These are phyloP conservation scores for Sycobia sp. DNA, from an alignment of 1,140 invertebrate genomes.

Conservation along the genomic window DNA sequence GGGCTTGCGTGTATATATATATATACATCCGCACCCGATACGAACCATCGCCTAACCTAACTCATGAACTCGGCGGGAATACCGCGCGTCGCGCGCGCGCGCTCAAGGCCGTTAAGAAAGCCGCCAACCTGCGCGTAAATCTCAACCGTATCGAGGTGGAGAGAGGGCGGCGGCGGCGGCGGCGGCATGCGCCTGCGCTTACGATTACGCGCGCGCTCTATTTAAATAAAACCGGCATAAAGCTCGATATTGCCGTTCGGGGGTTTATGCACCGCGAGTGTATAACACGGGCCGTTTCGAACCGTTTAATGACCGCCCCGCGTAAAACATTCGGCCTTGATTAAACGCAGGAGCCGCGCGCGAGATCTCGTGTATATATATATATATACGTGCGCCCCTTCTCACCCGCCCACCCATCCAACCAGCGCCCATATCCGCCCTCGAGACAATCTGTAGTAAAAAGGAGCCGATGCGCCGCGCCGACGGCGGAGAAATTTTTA, in stretches of 20 bases:
- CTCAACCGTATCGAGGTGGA: background rate
- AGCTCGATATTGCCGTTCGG: slow-evolving; percentile 57
- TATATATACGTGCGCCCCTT: background rate
- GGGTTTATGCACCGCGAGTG: slow-evolving; percentile 59
- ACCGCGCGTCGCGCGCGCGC: no score
- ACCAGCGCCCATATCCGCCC: slow-evolving; percentile 7
- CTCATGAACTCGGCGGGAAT: no score
- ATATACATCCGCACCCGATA: no score
- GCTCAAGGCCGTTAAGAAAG: no score
- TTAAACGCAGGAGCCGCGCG: slow-evolving; percentile 46
- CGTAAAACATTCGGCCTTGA: slow-evolving; percentile 61
- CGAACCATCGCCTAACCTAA: no score
- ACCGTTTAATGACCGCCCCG: slow-evolving; percentile 59
- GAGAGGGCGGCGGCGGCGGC: background rate
- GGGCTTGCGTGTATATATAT: no score
- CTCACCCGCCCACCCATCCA: slow-evolving; percentile 3
- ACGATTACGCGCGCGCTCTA: slow-evolving; percentile 50
- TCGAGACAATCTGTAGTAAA: slow-evolving; percentile 34
- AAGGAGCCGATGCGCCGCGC: slow-evolving; percentile 5
- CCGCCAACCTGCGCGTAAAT: no score
- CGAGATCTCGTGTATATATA: background rate
- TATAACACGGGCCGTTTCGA: slow-evolving; percentile 58
- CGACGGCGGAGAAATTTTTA: no score
- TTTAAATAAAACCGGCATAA: slow-evolving; percentile 61
- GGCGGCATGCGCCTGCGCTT: slow-evolving; percentile 34